Percentiles rank a stretch among this genome's conserved stretches.
Evolutionary conservation across 2,888 invertebrate species (phyloP).

Genomic region (Tetragonula carbonaria): DNA sequence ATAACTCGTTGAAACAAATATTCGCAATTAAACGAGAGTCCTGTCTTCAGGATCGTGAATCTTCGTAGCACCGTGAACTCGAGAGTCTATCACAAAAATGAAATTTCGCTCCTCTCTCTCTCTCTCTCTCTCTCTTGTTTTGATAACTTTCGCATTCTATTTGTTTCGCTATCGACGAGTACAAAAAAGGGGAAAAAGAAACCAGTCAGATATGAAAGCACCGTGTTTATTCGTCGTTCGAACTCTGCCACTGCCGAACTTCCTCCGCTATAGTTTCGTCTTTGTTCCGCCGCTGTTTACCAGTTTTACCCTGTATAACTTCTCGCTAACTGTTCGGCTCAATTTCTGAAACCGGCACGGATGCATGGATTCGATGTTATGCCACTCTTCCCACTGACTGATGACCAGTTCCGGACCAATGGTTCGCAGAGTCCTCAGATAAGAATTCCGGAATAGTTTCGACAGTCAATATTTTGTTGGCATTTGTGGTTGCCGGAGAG

Average conservation of each 20-base stretch:
- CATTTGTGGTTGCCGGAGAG: background rate
- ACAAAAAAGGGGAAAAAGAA: background rate
- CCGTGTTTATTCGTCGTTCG: background rate
- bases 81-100: background rate
- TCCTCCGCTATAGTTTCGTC: background rate
- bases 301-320: background rate
- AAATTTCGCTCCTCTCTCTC: background rate
- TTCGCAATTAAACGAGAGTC: constrained; percentile 20
- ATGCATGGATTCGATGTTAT: constrained; percentile 7
- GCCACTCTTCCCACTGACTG: constrained; percentile 15
- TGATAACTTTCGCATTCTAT: too few relatives aligned
- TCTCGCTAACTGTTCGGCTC: constrained; percentile 17
- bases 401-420: constrained; percentile 4
- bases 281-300: constrained; percentile 1
- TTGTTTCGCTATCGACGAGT: too few relatives aligned
- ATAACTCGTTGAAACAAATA: constrained; percentile 25
- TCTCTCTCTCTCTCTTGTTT: background rate
- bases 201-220: background rate
- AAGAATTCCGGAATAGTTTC: constrained; percentile 15
- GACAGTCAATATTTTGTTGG: constrained; percentile 17
- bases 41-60: background rate
- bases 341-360: background rate
- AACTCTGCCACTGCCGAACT: background rate
- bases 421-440: constrained; percentile 18
- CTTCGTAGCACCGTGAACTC: background rate